A percentile compares a stretch with the other conserved stretches of the same genome.
These are phyloP conservation scores for Cydia pomonella DNA, from an alignment of 1,140 invertebrate species.

Conservation along the genomic window DNA sequence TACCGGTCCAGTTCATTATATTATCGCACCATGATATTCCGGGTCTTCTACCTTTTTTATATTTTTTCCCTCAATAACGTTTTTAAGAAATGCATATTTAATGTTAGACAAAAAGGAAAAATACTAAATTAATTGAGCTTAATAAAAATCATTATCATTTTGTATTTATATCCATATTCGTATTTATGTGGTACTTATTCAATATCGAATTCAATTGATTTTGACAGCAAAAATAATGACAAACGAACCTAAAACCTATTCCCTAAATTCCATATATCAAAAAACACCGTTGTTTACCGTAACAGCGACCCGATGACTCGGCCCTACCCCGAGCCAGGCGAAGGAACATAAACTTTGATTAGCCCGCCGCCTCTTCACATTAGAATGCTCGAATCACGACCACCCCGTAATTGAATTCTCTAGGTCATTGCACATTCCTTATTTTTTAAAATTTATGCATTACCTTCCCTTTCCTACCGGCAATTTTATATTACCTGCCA, in stretches of 20 bases:
- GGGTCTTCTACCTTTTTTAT: too few relatives aligned
- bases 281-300: background rate
- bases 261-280: background rate
- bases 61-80: too few relatives aligned
- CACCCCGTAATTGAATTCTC: slow-evolving; percentile 73
- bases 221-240: background rate
- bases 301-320: background rate
- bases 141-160: too few relatives aligned
- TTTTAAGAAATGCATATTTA: too few relatives aligned
- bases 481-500: slow-evolving; percentile 26
- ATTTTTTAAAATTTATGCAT: slow-evolving; percentile 24
- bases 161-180: too few relatives aligned
- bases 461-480: slow-evolving; percentile 10
- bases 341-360: slow-evolving; percentile 78
- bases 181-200: too few relatives aligned
- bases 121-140: too few relatives aligned
- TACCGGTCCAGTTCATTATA: too few relatives aligned
- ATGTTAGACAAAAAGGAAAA: too few relatives aligned
- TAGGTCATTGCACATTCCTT: slow-evolving; percentile 67
- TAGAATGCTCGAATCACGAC: slow-evolving; percentile 75
- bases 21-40: too few relatives aligned
- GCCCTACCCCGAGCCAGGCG: slow-evolving; percentile 51
- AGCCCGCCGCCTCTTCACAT: slow-evolving; percentile 65
- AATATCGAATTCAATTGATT: too few relatives aligned
- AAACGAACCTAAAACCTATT: background rate